These are phyloP conservation scores for Craseonycteris thonglongyai DNA, from an alignment of 2,113 vertebrate species.

Conservation along the genomic window DNA sequence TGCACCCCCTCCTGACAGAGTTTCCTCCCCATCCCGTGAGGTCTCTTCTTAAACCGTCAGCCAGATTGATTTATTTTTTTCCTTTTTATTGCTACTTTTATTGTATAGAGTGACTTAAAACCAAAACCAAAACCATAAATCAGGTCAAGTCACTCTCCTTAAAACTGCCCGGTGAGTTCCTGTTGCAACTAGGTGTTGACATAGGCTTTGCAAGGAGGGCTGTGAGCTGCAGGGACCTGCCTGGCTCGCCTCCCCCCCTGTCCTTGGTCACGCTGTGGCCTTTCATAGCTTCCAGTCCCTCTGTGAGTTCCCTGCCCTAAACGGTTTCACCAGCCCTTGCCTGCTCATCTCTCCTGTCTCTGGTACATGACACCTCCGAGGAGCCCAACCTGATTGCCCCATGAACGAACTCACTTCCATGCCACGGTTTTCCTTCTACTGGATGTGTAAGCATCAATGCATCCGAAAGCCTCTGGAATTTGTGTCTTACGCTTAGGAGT, in stretches of 20 bases:
- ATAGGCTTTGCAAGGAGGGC: too few relatives aligned
- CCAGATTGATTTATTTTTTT: background rate
- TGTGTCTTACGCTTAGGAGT: background rate
- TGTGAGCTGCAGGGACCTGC: too few relatives aligned
- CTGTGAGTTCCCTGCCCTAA: background rate
- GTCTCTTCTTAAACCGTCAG: background rate
- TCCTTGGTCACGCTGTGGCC: background rate
- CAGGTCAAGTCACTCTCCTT: background rate
- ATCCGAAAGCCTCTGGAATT: background rate
- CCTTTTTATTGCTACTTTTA: background rate
- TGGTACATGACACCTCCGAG: background rate
- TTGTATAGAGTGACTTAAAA: background rate
- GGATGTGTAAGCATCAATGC: background rate
- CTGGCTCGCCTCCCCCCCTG: background rate
- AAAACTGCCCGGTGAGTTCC: background rate
- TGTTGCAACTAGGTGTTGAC: background rate
- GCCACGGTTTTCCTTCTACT: background rate
- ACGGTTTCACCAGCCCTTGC: background rate
- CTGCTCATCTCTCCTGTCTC: background rate
- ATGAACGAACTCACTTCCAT: accelerated
- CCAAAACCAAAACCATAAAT: background rate
- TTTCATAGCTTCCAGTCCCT: background rate
- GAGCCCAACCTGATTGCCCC: background rate
- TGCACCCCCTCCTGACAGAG: background rate
- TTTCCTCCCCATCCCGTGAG: background rate